Evolutionary conservation across 92 coral and sea anemone genomes (phyloP), one percentile per base, ranked within the genome.

Genomic region (Actinernus sp.): DNA sequence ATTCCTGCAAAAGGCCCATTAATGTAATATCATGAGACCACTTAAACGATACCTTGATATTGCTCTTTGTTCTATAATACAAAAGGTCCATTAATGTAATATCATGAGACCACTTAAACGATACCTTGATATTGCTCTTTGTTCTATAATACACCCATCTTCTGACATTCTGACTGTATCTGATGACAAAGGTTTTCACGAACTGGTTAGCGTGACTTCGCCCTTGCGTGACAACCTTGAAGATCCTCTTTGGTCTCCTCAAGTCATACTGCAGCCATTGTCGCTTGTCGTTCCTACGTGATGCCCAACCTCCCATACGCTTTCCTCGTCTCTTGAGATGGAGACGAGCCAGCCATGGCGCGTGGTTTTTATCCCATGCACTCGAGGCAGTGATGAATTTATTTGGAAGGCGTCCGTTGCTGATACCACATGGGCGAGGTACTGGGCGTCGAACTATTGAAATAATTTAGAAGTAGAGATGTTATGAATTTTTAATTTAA

Each of bases 211-310:
- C 82, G 29, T 88, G 90, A 22, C 65, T 65, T 3, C 94, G 79
- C 7, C 94, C 94, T 43, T 88, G 94, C 2, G 74, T 77, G 6
- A 66, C 87, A 37, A 88, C 54, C n/a, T n/a, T n/a, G n/a, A n/a
- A n/a, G n/a, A n/a, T n/a, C n/a, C n/a, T n/a, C n/a, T n/a, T n/a
- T n/a, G 74, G 71, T 43, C 66, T 51, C 19, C 52, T 71, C 4
- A 88, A 66, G 49, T 88, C 71, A 34, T 58, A 63, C 66, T 88
- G 83, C n/a, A 88, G 65, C 94, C 94, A 88, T 48, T 88, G 90
- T 27, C 61, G 68, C 0, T 62, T 45, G 79, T 83, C 78, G 65
- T 88, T 88, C n/a, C n/a, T n/a, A n/a, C 52, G 8, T 4, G 52
- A 45, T 8, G 52, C 10, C 52, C 52, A 45, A 18, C 18, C 52